These are phyloP conservation scores for Acromyrmex echinatior DNA, from an alignment of 1,140 invertebrate genomes.

Conservation along the genomic window DNA sequence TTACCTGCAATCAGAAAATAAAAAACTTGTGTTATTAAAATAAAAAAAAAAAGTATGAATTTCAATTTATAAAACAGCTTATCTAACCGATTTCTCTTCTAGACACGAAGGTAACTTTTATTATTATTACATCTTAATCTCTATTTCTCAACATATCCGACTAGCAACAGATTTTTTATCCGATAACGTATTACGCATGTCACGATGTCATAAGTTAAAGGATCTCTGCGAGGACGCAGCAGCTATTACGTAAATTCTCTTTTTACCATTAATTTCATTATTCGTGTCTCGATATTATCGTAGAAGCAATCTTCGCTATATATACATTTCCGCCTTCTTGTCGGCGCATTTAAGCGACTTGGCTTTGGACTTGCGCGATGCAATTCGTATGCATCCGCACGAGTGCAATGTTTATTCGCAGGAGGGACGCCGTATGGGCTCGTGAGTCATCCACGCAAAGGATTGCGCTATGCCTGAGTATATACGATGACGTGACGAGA, in stretches of 20 bases:
- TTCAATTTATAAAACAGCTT: not conserved
- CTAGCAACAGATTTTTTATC: not conserved
- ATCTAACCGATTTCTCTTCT: constrained; percentile 5
- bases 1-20: constrained; percentile 43
- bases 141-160: not conserved
- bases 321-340: constrained; percentile 18
- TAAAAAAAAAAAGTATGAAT: not conserved
- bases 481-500: constrained; percentile 55
- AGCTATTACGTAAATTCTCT: constrained; percentile 25
- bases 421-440: constrained; percentile 34
- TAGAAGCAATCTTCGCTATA: not conserved
- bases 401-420: constrained; percentile 48
- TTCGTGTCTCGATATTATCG: constrained; percentile 45
- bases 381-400: constrained; percentile 39
- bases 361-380: constrained; percentile 12
- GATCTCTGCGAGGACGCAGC: not conserved
- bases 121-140: constrained; percentile 11
- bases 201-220: not conserved
- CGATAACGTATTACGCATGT: constrained; percentile 28
- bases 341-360: not conserved
- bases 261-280: constrained; percentile 45
- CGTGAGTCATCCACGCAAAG: constrained; percentile 55
- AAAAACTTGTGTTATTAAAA: not conserved
- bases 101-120: not conserved
- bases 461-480: constrained; percentile 47